Conservation (phyloP, 2,113 vertebrate genomes). For the Nanorana parkeri region DNA sequence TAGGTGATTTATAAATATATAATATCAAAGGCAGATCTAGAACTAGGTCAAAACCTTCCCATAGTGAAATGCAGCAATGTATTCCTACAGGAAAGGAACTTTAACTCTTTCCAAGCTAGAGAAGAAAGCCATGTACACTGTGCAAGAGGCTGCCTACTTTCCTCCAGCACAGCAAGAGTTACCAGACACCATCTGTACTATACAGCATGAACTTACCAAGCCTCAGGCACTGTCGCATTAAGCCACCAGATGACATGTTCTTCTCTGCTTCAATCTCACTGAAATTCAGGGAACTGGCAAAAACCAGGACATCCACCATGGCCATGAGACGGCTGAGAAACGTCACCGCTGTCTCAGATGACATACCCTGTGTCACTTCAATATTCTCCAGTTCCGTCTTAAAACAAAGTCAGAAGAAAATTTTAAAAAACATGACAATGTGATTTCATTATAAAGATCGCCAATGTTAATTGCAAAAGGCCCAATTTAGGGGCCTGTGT, state of each 20-base stretch:
- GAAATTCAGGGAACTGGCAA: conserved; percentile 97
- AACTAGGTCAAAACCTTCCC: conserved; percentile 49
- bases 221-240: conserved; percentile 96
- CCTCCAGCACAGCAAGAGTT: neutral
- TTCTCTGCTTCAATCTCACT: conserved; percentile 98
- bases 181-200: conserved; percentile 32
- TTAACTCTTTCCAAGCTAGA: neutral
- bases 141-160: neutral
- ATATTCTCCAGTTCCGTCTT: conserved; percentile 93
- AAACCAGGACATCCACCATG: conserved; percentile 96
- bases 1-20: conserved; percentile 50
- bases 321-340: conserved; percentile 97
- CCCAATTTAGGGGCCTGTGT: neutral
- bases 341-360: conserved; percentile 91
- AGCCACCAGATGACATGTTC: conserved; percentile 97
- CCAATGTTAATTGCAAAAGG: neutral
- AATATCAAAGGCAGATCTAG: conserved; percentile 46
- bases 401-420: conserved; percentile 65
- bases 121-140: neutral
- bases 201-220: conserved; percentile 80
- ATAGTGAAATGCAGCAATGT: conserved; percentile 1
- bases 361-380: conserved; percentile 97
- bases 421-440: conserved; percentile 22
- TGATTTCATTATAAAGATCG: conserved; percentile 7
- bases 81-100: conserved; percentile 6